These are phyloP conservation scores for Dendroctonus ponderosae DNA, from an alignment of 1,140 invertebrate species.

Conservation along the genomic window DNA sequence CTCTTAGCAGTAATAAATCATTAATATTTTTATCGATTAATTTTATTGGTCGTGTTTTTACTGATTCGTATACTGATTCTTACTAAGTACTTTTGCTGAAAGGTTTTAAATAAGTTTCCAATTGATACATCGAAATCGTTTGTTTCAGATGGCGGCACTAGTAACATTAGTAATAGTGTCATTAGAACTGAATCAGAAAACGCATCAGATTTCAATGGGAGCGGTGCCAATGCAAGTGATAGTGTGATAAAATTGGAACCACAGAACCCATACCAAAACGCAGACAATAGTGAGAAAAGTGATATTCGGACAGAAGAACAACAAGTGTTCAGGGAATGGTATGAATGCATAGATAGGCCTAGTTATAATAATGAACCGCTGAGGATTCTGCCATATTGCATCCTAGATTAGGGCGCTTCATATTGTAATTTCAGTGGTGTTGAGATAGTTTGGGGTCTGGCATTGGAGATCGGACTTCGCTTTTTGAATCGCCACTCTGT, in stretches of 20 bases:
- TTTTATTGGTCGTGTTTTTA: too few species aligned
- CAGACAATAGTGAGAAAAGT: slow-evolving; percentile 16
- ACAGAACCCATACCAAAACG: slow-evolving; percentile 10
- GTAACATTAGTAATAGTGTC: not conserved
- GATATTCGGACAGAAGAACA: slow-evolving; percentile 34
- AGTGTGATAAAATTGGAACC: slow-evolving; percentile 15
- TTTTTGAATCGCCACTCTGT: too few species aligned
- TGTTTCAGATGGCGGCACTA: not conserved
- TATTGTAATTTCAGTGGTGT: too few species aligned
- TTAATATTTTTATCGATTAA: too few species aligned
- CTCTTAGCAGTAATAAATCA: too few species aligned
- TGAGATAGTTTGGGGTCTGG: too few species aligned
- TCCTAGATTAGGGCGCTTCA: slow-evolving; percentile 67
- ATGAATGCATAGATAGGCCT: slow-evolving; percentile 69
- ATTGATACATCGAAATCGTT: too few species aligned
- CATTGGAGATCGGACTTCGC: too few species aligned
- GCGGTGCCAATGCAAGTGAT: slow-evolving; percentile 19
- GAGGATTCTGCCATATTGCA: slow-evolving; percentile 88
- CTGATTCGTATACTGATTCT: too few species aligned
- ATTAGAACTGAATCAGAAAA: slow-evolving; percentile 6
- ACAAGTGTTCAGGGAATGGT: slow-evolving; percentile 73
- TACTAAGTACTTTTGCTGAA: too few species aligned
- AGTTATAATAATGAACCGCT: slow-evolving; percentile 71
- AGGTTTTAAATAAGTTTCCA: too few species aligned
- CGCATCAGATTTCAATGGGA: slow-evolving; percentile 10